Evolutionary conservation across 92 coral and sea anemone species (phyloP).

Genomic region (Umimayanthus chanpuru): DNA sequence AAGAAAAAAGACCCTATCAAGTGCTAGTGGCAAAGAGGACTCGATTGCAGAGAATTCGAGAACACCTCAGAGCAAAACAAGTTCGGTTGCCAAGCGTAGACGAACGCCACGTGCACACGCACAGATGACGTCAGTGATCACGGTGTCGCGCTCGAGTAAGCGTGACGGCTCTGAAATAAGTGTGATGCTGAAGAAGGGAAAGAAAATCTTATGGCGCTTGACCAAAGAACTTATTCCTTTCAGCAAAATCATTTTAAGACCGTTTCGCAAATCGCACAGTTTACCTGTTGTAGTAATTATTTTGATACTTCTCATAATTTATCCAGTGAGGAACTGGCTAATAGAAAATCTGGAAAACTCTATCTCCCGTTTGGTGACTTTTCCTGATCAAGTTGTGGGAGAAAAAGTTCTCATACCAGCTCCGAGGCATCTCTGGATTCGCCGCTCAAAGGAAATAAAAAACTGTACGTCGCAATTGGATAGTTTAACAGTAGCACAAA

Average conservation of each 20-base stretch:
- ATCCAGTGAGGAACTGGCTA: conserved; percentile 15
- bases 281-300: not conserved
- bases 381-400: not conserved
- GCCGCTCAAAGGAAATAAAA: conserved; percentile 54
- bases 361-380: not conserved
- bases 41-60: not conserved
- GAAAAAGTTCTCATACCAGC: conserved; percentile 49
- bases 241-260: conserved; percentile 26
- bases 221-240: conserved; percentile 36
- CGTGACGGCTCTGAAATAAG: not conserved
- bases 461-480: conserved; percentile 51
- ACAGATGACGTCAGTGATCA: not conserved
- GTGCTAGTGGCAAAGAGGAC: not conserved
- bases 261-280: conserved; percentile 29
- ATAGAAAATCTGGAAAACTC: conserved; percentile 14
- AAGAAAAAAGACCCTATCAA: conserved; percentile 20
- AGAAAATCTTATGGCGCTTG: conserved; percentile 34
- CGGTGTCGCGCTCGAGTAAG: not conserved
- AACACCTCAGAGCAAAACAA: not conserved
- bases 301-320: conserved; percentile 10
- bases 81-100: conserved; percentile 4
- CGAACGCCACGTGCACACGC: not conserved
- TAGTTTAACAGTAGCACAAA: conserved; percentile 49
- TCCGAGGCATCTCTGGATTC: conserved; percentile 72
- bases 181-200: not conserved